Conservation (phyloP, 2,113 vertebrate species). For the Scortum barcoo region DNA sequence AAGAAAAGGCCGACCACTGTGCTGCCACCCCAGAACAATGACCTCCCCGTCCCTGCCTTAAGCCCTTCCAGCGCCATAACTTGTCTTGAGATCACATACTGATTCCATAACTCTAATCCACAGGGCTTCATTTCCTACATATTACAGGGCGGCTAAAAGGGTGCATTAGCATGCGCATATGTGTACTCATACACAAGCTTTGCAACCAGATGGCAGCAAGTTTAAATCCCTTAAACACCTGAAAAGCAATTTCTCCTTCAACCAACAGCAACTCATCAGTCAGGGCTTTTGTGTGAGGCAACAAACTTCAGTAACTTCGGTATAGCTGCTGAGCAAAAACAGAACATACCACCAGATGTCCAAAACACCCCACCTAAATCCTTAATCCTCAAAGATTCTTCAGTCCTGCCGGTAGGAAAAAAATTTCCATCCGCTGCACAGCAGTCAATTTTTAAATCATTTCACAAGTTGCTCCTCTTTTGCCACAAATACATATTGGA, state of each 20-base stretch:
- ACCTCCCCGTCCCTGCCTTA: not conserved
- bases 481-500: not conserved
- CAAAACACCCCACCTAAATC: slow-evolving; percentile 8
- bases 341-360: slow-evolving; percentile 19
- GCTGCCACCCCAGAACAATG: slow-evolving; percentile 49
- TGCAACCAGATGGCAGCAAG: slow-evolving; percentile 24
- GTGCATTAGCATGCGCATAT: not conserved
- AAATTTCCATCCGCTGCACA: not conserved
- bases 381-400: slow-evolving; percentile 3
- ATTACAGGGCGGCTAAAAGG: slow-evolving; percentile 23
- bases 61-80: slow-evolving; percentile 28
- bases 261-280: slow-evolving; percentile 8
- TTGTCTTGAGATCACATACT: slow-evolving; percentile 38
- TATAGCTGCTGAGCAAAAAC: slow-evolving; percentile 5
- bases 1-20: slow-evolving; percentile 27
- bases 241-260: slow-evolving; percentile 27
- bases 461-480: not conserved
- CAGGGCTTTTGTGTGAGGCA: not conserved
- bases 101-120: slow-evolving; percentile 39
- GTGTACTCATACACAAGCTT: not conserved
- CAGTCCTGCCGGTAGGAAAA: not conserved
- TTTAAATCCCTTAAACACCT: slow-evolving; percentile 25
- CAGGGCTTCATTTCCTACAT: slow-evolving; percentile 21
- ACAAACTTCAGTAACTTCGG: not conserved
- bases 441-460: not conserved